Evolutionary conservation across 2,888 invertebrate genomes (phyloP).

Genomic region (Autographa gamma): DNA sequence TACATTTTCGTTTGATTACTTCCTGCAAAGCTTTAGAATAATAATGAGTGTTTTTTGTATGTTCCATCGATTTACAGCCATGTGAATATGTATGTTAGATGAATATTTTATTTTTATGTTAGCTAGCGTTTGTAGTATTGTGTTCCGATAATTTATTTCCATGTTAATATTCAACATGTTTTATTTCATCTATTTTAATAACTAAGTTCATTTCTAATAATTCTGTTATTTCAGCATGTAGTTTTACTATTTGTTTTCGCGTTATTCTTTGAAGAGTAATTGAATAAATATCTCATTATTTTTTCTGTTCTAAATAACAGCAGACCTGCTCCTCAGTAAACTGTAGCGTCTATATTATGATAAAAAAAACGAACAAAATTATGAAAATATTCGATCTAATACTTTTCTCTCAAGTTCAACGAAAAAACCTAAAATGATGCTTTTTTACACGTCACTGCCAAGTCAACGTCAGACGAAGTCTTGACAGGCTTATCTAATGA

Average conservation of each 20-base stretch:
- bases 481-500: constrained; percentile 3
- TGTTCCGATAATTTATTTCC: neutral
- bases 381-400: neutral
- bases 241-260: no score
- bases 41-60: constrained; percentile 67
- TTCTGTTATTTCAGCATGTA: no score
- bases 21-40: constrained; percentile 67
- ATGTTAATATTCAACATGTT: no score
- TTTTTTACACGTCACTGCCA: neutral
- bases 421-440: neutral
- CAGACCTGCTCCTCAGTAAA: no score
- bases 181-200: no score
- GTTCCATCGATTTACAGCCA: constrained; percentile 36
- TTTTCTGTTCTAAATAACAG: no score
- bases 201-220: no score
- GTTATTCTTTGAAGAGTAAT: no score
- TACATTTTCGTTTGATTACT: constrained; percentile 76
- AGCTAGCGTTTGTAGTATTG: neutral
- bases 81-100: constrained; percentile 21
- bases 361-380: neutral
- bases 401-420: neutral
- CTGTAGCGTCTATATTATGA: no score
- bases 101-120: neutral
- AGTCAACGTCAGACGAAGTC: neutral
- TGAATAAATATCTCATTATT: no score